These are phyloP conservation scores for Apodemus sylvaticus DNA, from an alignment of 2,113 vertebrate species.

Conservation along the genomic window DNA sequence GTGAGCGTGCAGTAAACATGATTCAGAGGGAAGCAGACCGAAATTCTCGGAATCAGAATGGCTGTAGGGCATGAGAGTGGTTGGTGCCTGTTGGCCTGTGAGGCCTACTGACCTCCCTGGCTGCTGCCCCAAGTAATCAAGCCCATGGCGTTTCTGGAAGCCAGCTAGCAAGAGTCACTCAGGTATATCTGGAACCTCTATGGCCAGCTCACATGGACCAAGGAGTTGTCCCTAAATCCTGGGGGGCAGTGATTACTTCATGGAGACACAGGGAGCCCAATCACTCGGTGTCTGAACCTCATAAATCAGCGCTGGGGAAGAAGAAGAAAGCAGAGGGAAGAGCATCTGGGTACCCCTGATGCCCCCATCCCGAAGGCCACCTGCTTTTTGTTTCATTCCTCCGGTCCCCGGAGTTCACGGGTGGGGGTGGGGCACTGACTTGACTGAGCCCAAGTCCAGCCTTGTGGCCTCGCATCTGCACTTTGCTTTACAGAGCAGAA, in stretches of 20 bases:
- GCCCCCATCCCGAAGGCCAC: background rate
- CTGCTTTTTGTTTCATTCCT: background rate
- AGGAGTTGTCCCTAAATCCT: background rate
- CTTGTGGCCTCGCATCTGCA: background rate
- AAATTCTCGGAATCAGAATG: background rate
- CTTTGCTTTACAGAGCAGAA: background rate
- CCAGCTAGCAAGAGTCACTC: background rate
- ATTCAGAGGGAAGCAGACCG: conserved; percentile 37
- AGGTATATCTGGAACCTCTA: background rate
- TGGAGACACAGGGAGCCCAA: background rate
- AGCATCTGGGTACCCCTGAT: background rate
- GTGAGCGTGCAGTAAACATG: background rate
- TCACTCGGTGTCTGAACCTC: background rate
- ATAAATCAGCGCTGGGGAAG: background rate
- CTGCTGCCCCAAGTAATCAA: accelerated
- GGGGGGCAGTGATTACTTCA: background rate
- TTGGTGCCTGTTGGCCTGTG: background rate
- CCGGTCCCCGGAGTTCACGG: accelerated
- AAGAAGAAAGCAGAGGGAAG: background rate
- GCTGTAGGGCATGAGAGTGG: background rate
- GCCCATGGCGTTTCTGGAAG: background rate
- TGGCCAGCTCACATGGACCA: background rate
- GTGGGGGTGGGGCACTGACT: background rate
- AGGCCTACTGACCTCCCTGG: background rate
- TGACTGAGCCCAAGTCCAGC: background rate